Percentiles rank a stretch among this genome's conserved stretches.
These are phyloP conservation scores for Salvelinus sp. DNA, from an alignment of 2,113 vertebrate genomes.

Conservation along the genomic window DNA sequence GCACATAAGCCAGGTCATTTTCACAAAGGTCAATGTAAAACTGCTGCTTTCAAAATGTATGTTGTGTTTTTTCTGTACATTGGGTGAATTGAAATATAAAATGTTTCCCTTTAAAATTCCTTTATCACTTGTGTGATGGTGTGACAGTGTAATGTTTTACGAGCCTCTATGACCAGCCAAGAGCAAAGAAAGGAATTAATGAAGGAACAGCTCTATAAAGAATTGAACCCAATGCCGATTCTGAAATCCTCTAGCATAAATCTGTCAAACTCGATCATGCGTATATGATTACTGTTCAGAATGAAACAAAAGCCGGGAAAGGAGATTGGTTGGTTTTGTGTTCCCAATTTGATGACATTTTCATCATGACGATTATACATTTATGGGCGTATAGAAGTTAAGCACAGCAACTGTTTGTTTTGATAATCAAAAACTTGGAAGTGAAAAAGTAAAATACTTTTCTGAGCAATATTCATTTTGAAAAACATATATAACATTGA, in stretches of 20 bases:
- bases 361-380: not conserved
- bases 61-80: too few species aligned
- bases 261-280: constrained; percentile 25
- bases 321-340: not conserved
- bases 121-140: not conserved
- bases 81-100: not conserved
- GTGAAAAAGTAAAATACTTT: too few species aligned
- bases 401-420: not conserved
- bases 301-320: not conserved
- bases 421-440: too few species aligned
- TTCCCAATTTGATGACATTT: not conserved
- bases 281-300: constrained; percentile 30
- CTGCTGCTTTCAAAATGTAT: too few species aligned
- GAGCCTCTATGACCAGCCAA: constrained; percentile 17
- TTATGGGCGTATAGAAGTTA: not conserved
- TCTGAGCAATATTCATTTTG: not conserved
- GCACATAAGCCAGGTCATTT: too few species aligned
- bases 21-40: too few species aligned
- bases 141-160: constrained; percentile 14
- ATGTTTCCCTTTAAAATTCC: not conserved
- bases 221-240: constrained; percentile 28
- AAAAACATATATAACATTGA: constrained; percentile 4
- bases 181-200: constrained; percentile 28
- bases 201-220: not conserved
- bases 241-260: constrained; percentile 20